Percentiles rank a stretch among this genome's conserved stretches.
phyloP scores from a whole-genome alignment of 2,888 invertebrate genomes.

The Lymantria dispar region DNA sequence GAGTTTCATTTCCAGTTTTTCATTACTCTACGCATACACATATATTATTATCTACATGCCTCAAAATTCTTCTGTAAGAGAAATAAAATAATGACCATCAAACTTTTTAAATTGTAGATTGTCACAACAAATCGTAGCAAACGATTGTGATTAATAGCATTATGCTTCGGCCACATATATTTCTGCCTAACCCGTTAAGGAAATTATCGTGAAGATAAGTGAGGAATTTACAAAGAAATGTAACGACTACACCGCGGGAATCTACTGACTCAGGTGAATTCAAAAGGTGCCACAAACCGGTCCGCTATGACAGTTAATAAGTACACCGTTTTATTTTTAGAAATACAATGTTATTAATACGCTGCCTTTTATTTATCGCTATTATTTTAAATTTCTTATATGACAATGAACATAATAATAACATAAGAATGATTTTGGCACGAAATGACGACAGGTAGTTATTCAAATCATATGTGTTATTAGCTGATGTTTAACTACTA shows the following conservation, averaged over 20 bases:
- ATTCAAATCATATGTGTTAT: too few relatives aligned
- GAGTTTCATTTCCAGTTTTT: not conserved
- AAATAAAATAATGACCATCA: too few relatives aligned
- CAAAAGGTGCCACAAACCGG: constrained; percentile 49
- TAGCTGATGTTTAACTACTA: too few relatives aligned
- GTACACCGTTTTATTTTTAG: constrained; percentile 48
- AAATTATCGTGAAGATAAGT: constrained; percentile 31
- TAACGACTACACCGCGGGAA: constrained; percentile 37
- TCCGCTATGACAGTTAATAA: constrained; percentile 49
- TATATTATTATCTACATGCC: too few relatives aligned
- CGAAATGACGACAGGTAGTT: too few relatives aligned
- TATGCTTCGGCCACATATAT: constrained; percentile 2
- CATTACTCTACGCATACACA: not conserved
- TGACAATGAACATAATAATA: too few relatives aligned
- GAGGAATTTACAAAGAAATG: constrained; percentile 38
- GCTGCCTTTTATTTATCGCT: constrained; percentile 11
- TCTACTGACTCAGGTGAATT: constrained; percentile 36
- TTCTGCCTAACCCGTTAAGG: constrained; percentile 24
- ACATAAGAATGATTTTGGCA: too few relatives aligned
- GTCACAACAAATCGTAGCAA: too few relatives aligned
- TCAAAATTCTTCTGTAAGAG: too few relatives aligned
- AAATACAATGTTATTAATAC: constrained; percentile 37
- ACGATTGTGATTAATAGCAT: not conserved
- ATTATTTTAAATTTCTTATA: too few relatives aligned
- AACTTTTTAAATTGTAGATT: too few relatives aligned